These are phyloP conservation scores for Montipora sp. DNA, from an alignment of 64 coral and sea anemone species.

Conservation along the genomic window DNA sequence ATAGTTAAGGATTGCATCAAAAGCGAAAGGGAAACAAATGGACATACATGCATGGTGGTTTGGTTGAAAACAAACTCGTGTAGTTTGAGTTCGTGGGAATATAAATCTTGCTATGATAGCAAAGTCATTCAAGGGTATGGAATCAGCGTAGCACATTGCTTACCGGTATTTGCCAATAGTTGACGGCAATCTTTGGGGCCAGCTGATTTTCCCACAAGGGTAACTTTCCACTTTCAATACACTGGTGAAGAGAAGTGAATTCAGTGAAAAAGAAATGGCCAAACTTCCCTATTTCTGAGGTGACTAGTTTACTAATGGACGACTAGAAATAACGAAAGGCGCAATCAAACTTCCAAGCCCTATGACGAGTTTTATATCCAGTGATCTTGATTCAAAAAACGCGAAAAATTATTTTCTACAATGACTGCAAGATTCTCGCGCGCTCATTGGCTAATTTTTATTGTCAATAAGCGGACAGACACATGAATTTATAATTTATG, in stretches of 20 bases:
- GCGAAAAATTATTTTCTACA: too few species aligned
- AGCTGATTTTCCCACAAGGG: slow-evolving; percentile 72
- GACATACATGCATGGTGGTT: neutral
- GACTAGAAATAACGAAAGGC: neutral
- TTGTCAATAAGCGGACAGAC: too few species aligned
- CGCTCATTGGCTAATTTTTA: too few species aligned
- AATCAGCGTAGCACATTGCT: neutral
- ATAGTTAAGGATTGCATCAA: neutral
- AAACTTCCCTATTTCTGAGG: neutral
- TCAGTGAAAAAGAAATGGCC: neutral
- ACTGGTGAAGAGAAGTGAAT: slow-evolving; percentile 10
- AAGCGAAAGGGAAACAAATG: neutral
- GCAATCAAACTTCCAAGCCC: too few species aligned
- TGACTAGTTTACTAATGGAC: neutral
- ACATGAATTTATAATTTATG: too few species aligned
- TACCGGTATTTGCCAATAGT: slow-evolving; percentile 97
- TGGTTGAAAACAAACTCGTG: too few species aligned
- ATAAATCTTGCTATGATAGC: too few species aligned
- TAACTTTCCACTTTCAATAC: slow-evolving; percentile 89
- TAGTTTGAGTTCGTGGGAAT: too few species aligned
- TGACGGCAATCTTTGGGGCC: slow-evolving; percentile 87
- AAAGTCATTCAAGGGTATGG: too few species aligned
- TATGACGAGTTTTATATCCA: too few species aligned
- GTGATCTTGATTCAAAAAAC: too few species aligned
- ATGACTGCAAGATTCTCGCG: too few species aligned